Percentiles rank a stretch among this genome's conserved stretches.
These are phyloP conservation scores for Hyles euphorbiae DNA, from an alignment of 1,140 invertebrate genomes.

Conservation along the genomic window DNA sequence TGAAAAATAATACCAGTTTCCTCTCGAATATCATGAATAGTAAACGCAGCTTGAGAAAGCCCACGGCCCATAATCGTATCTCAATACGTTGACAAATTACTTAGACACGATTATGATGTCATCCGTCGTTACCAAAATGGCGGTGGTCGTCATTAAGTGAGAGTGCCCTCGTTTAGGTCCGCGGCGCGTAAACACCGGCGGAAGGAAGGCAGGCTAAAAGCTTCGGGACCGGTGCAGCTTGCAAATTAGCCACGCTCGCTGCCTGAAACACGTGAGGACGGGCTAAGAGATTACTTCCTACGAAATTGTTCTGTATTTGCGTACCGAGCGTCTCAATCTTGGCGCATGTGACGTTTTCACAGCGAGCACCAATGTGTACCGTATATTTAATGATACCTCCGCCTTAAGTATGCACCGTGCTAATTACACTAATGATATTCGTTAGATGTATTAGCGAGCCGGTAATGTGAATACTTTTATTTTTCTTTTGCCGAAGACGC, in stretches of 20 bases:
- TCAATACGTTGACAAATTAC: slow-evolving; percentile 17
- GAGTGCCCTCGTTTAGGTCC: slow-evolving; percentile 59
- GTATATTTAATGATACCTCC: too few species aligned
- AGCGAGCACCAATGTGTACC: not conserved
- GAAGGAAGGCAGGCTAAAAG: slow-evolving; percentile 58
- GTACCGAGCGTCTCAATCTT: slow-evolving; percentile 21
- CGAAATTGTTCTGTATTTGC: slow-evolving; percentile 29
- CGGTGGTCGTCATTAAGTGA: slow-evolving; percentile 55
- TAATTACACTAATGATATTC: too few species aligned
- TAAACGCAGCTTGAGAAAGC: too few species aligned
- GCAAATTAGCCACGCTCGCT: slow-evolving; percentile 55
- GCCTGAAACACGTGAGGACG: slow-evolving; percentile 41
- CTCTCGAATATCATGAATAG: too few species aligned
- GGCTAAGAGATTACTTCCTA: slow-evolving; percentile 49
- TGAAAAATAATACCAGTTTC: too few species aligned
- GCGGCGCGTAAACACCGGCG: slow-evolving; percentile 47
- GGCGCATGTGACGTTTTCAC: slow-evolving; percentile 20
- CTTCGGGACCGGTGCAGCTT: slow-evolving; percentile 41
- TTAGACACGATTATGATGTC: slow-evolving; percentile 26
- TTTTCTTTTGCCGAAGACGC: too few species aligned
- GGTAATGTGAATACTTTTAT: too few species aligned
- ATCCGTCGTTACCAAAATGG: slow-evolving; percentile 44
- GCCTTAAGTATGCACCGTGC: too few species aligned
- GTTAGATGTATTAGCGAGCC: too few species aligned
- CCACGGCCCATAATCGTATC: slow-evolving; percentile 17